Base-by-base conservation (phyloP, 2,797 vertebrate genomes). In the Lagocephalus sceleratus region DNA sequence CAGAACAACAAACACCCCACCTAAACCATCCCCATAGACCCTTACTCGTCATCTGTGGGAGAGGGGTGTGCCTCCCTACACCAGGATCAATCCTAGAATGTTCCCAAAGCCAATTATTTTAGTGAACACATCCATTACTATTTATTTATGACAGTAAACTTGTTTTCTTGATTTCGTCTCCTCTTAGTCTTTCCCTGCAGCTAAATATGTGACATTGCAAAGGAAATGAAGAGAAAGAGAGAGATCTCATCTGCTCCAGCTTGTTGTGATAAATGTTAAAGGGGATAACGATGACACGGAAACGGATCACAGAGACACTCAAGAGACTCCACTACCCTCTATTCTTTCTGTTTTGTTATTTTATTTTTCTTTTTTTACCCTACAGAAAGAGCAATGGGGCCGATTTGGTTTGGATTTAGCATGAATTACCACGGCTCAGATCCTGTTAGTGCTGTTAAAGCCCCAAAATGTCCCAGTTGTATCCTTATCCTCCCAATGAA, bases 361-460 rank as follows among this genome's bases (percentile, higher is more conserved):
- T 43, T 68, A 45, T 57, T 40, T 67, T 41, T 39, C 10, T 42
- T 38, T 59, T 41, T 67, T 47, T n/a, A 43, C 41, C 63, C 25
- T 54, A 54, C 44, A 61, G 55, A 70, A 83, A 78, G 58, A 66
- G 79, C 63, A 51, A 57, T 53, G 70, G 59, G 73, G 79, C 71
- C 56, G 73, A 81, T 84, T 85, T 74, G 73, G 73, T 83, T 79
- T 79, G 79, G 84, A 77, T 88, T 89, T 85, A 84, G 79, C 84
- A 84, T 83, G 82, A 85, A 85, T 89, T 89, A 87, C 69, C 82
- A 75, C 55, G 69, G 86, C 85, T 85, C 81, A 85, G 83, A 88
- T 89, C 82, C 82, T 81, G 86, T 87, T 86, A 87, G 82, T 57
- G 65, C 54, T 47, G 81, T 86, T 88, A 87, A 87, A 86, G 78